Base-by-base conservation (phyloP, 1,140 invertebrate species). In the Drosophila sturtevanti region DNA sequence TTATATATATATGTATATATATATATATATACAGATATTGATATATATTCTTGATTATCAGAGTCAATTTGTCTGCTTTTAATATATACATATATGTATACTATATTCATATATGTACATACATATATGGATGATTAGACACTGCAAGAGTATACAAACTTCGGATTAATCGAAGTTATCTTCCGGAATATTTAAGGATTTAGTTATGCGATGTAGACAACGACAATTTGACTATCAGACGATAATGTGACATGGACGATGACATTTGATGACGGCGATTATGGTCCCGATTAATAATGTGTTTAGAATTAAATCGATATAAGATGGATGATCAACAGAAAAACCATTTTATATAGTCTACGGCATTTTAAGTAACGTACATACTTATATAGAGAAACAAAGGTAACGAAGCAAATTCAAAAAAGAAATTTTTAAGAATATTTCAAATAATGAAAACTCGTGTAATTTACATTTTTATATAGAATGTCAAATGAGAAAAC, bases 231-330 rank as follows among this genome's bases (percentile, higher is more conserved):
- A 44, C 41, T 44, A 44, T 44, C 41, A 44, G 2, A 21, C 16
- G 2, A 21, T 9, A 21, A 44, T 44, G 41, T 44, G 22, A 61
- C 58, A 3, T 38, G 11, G 59, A 61, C 38, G 59, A 61, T 2
- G 14, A 61, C 59, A 48, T 44, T 44, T 21, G 41, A 48, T 9
- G 16, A 48, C 41, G 41, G 21, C 22, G 3, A 24, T 24, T n/a
- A n/a, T 3, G 60, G 3, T 22, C 9, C 38, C 72, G 67, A 54
- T 68, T 48, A 21, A 48, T 48, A 75, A 68, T 77, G 81, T 77
- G 82, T 85, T 51, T 86, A 85, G 81, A 73, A 86, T 86, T 81
- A 81, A 73, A 72, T 68, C 72, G 80, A 81, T 81, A 69, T 85
- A 75, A 77, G 81, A 75, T 65, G 74, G 16, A 48, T 44, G 64